Percentiles rank a stretch among this genome's conserved stretches.
Conservation (phyloP, 2,113 vertebrate genomes). For the Globicephala melas region DNA sequence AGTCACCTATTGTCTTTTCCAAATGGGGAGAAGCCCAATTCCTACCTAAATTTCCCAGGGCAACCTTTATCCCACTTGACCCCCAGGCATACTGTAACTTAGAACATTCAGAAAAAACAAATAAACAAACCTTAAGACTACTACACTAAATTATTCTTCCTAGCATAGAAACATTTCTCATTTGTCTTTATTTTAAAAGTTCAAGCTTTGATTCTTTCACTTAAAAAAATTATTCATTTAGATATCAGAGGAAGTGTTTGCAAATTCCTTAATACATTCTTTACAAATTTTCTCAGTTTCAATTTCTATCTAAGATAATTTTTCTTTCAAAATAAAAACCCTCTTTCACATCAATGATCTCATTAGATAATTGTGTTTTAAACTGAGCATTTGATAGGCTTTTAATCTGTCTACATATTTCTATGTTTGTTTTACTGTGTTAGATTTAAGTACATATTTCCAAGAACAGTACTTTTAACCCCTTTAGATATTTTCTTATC, state of each 20-base stretch:
- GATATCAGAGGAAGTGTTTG: not conserved
- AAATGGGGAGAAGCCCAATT: not conserved
- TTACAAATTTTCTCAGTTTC: slow-evolving; percentile 16
- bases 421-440: not conserved
- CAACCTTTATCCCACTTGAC: not conserved
- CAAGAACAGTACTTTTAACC: not conserved
- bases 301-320: not conserved
- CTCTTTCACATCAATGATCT: not conserved
- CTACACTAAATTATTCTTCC: not conserved
- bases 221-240: not conserved
- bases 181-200: not conserved
- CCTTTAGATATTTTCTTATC: slow-evolving; percentile 27
- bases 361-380: slow-evolving; percentile 14
- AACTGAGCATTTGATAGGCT: not conserved
- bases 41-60: not conserved
- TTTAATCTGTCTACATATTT: not conserved
- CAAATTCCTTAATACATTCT: not conserved
- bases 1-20: not conserved
- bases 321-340: slow-evolving; percentile 33
- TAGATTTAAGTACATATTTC: slow-evolving; percentile 34
- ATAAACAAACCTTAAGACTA: not conserved
- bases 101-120: not conserved
- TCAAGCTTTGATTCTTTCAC: slow-evolving; percentile 4
- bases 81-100: not conserved
- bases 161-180: not conserved